Evolutionary conservation across 2,888 invertebrate species (phyloP), one percentile per base, ranked within the genome.

Genomic region (Tribolium freemani): DNA sequence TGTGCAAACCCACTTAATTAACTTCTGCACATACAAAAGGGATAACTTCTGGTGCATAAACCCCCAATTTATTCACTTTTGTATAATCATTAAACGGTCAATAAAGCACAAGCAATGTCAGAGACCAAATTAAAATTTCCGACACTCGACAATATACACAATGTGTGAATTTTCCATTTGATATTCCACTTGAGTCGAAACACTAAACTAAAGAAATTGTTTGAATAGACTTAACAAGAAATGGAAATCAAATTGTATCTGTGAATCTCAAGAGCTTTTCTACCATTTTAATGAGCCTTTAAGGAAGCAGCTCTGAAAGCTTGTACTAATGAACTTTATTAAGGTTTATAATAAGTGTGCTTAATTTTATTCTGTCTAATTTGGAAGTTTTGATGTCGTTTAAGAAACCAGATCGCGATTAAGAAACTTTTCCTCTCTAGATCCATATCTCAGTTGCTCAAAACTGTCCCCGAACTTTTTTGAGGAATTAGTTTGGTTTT

Each of bases 271-370:
- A 53, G 64, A 53, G 53, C 44, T 53, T 64, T 64, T 64, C 64
- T 64, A 64, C 53, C 64, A 64, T 54, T 53, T 64, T 64, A 54
- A 64, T 54, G 53, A 64, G 54, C 50, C 60, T 63, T 63, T 50
- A 63, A 63, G 50, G 50, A 30, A 63, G n/a, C 63, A 13, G 20
- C 63, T 63, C 45, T n/a, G 53, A 53, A 51, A 64, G 64, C 64
- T 64, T 53, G 64, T 64, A 53, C 53, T 54, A 64, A 64, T 54
- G 53, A 64, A 54, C 64, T 64, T 64, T 64, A 64, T 64, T 64
- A 64, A 44, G 53, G 64, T 64, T 64, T 64, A 64, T 64, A 64
- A 64, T 64, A 64, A 64, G 64, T 64, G 64, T 45, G 64, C 64
- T 53, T 64, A 64, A 64, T 64, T 64, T 64, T 64, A 54, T 64